Conservation (phyloP, 2,113 vertebrate species). For the Tympanuchus pallidicinctus region DNA sequence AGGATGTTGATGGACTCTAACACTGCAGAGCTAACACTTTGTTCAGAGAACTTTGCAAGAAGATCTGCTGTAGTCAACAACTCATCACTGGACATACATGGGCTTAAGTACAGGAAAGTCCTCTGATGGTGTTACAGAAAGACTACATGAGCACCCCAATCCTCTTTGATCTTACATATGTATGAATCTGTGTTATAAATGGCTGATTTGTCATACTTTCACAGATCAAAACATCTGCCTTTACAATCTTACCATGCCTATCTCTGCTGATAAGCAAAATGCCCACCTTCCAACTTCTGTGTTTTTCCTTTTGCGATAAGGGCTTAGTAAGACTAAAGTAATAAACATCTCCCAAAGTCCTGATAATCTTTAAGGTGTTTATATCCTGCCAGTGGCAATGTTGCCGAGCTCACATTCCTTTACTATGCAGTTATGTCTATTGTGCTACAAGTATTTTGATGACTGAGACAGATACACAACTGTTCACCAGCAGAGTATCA, state of each 20-base stretch:
- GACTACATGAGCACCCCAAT: not conserved
- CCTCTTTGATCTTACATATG: not conserved
- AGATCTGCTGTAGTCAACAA: not conserved
- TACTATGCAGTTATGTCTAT: slow-evolving; percentile 65
- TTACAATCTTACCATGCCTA: not conserved
- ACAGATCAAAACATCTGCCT: not conserved
- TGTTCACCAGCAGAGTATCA: not conserved
- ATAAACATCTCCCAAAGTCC: slow-evolving; percentile 27
- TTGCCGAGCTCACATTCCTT: slow-evolving; percentile 51
- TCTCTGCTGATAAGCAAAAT: not conserved
- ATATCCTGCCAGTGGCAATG: not conserved
- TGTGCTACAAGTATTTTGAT: not conserved
- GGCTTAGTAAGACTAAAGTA: slow-evolving; percentile 9
- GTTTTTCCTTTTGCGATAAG: not conserved
- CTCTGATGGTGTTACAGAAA: not conserved
- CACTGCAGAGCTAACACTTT: not conserved
- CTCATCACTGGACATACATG: accelerated
- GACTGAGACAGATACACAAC: slow-evolving; percentile 33
- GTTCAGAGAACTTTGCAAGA: not conserved
- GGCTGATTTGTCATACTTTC: not conserved
- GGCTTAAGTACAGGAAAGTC: not conserved
- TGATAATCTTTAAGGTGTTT: slow-evolving; percentile 39
- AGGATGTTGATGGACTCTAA: not conserved
- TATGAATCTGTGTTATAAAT: not conserved
- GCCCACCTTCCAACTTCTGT: not conserved